Conservation (phyloP, 2,797 vertebrate genomes). For the Lepus oiostolus region DNA sequence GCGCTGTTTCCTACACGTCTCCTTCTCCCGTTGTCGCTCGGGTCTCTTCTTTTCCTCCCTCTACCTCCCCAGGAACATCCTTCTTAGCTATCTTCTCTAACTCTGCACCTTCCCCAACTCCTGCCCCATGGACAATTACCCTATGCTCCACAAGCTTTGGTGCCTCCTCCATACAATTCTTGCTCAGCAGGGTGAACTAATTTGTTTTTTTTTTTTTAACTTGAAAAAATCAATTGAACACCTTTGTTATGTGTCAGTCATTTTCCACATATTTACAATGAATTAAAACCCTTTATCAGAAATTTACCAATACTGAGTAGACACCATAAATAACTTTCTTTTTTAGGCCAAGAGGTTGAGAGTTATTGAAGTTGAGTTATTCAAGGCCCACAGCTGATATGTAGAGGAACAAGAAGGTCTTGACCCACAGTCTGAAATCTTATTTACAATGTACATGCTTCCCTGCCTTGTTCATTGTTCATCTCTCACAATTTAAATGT, state of each 20-base stretch:
- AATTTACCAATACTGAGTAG: not conserved
- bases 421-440: not conserved
- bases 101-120: not conserved
- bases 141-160: not conserved
- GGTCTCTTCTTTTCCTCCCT: not conserved
- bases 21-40: not conserved
- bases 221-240: not conserved
- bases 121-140: not conserved
- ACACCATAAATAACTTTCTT: not conserved
- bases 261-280: not conserved
- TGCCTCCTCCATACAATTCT: not conserved
- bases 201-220: not conserved
- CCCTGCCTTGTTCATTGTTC: not conserved
- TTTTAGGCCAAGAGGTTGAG: not conserved
- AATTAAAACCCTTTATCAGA: not conserved
- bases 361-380: not conserved
- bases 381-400: not conserved
- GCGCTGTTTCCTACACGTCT: not conserved
- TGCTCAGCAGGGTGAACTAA: not conserved
- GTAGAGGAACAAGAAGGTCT: not conserved
- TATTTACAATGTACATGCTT: not conserved
- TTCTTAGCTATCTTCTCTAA: not conserved
- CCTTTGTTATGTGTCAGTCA: not conserved
- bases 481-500: constrained; percentile 21
- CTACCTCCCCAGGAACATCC: not conserved